Evolutionary conservation across 1,140 invertebrate genomes (phyloP).

Genomic region (Chironomus tepperi): DNA sequence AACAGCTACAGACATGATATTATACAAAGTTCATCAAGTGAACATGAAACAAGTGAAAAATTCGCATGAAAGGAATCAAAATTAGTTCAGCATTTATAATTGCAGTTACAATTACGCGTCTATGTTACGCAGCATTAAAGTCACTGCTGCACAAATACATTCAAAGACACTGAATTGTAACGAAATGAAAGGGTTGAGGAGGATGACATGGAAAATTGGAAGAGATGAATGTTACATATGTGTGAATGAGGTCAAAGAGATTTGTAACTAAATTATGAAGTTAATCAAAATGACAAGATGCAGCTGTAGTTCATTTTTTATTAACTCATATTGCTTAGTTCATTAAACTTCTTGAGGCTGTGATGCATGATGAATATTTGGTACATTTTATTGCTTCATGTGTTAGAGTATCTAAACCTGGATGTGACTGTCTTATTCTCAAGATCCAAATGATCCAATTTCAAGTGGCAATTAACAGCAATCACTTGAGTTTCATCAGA

Average conservation of each 20-base stretch:
- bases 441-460: too few relatives aligned
- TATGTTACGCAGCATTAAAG: neutral
- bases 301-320: neutral
- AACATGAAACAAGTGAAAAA: neutral
- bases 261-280: neutral
- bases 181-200: neutral
- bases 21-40: neutral
- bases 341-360: too few relatives aligned
- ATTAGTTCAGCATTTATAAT: too few relatives aligned
- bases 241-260: neutral
- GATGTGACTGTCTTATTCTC: too few relatives aligned
- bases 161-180: neutral
- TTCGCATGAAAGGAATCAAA: neutral
- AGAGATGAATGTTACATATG: neutral
- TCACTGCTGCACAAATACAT: neutral
- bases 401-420: too few relatives aligned
- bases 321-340: too few relatives aligned
- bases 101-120: neutral
- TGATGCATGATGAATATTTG: too few relatives aligned
- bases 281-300: neutral
- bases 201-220: neutral
- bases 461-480: too few relatives aligned
- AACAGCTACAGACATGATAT: neutral
- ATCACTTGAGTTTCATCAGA: too few relatives aligned
- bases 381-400: too few relatives aligned